Percentiles rank a stretch among this genome's conserved stretches.
Evolutionary conservation across 2,113 vertebrate genomes (phyloP).

Genomic region (Brevimyrus niger): DNA sequence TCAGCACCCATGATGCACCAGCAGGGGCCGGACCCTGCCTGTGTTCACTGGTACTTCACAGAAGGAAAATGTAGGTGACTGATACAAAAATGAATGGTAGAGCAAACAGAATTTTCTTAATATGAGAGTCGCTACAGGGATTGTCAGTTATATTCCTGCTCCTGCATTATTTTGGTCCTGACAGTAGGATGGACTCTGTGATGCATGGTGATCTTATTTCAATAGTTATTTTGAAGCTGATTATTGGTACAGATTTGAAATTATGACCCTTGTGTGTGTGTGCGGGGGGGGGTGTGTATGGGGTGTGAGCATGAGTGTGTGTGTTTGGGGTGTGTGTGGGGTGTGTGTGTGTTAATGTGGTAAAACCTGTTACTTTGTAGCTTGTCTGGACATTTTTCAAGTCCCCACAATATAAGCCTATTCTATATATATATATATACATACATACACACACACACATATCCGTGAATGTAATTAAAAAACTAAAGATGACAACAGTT

Average conservation of each 20-base stretch:
- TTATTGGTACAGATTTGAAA: background rate
- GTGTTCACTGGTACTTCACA: background rate
- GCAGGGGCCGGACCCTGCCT: background rate
- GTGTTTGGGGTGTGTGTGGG: background rate
- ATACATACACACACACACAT: too few relatives aligned
- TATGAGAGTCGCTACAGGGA: background rate
- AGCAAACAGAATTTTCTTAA: background rate
- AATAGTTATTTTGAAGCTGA: background rate
- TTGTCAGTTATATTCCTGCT: background rate
- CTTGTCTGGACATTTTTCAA: background rate
- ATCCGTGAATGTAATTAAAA: background rate
- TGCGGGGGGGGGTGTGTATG: too few relatives aligned
- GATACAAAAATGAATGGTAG: background rate
- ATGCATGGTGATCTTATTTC: background rate
- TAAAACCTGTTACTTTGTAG: background rate
- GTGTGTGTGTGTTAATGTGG: background rate
- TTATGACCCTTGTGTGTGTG: background rate
- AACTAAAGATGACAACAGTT: background rate
- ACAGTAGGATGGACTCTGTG: background rate
- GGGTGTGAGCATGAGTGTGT: background rate
- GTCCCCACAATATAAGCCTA: background rate
- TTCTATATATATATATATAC: too few relatives aligned
- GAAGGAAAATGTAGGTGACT: background rate
- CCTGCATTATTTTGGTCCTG: background rate
- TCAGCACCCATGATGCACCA: background rate